Evolutionary conservation across 2,797 vertebrate genomes (phyloP), one percentile per base, ranked within the genome.

Genomic region (Leptatherina wallacei): DNA sequence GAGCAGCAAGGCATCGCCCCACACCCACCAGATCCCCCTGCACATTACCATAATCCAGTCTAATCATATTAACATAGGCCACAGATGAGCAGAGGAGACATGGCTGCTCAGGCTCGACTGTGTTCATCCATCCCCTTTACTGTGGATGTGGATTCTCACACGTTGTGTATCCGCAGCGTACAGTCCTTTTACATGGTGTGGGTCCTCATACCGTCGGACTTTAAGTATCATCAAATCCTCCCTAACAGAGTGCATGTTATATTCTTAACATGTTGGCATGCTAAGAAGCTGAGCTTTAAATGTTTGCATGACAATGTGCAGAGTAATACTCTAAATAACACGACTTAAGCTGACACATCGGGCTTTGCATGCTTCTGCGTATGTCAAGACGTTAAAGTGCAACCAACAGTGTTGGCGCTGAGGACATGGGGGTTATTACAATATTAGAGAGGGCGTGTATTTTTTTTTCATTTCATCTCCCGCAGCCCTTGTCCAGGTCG

Each of bases 21-120:
- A 35, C 89, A 90, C 87, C 85, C 86, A 83, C 88, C 84, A 84
- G 81, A 83, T 78, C 87, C 82, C 83, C 67, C 81, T 51, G 49
- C 83, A 90, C 90, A 93, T 93, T 94, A 93, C 78, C 92, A 94
- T 94, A 95, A 94, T 94, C 93, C 93, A 85, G 87, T 81, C 92
- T 95, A 93, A 94, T 94, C 93, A 92, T 91, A 92, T 93, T 92
- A 93, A 81, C 89, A 83, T 85, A 76, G 89, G 89, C 88, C 86
- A 75, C 86, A 90, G 83, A 92, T 90, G 89, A 92, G 88, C 86
- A 67, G 85, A 81, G 89, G 82, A 86, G 88, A 77, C 88, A 51
- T 36, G 72, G 76, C 81, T 72, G 85, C 80, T 78, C 61, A 10
- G 69, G 73, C 71, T 78, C 74, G 32, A 61, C 65, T 59, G 44